Base-by-base conservation (phyloP, 1,140 invertebrate species). In the Drosophila eugracilis region DNA sequence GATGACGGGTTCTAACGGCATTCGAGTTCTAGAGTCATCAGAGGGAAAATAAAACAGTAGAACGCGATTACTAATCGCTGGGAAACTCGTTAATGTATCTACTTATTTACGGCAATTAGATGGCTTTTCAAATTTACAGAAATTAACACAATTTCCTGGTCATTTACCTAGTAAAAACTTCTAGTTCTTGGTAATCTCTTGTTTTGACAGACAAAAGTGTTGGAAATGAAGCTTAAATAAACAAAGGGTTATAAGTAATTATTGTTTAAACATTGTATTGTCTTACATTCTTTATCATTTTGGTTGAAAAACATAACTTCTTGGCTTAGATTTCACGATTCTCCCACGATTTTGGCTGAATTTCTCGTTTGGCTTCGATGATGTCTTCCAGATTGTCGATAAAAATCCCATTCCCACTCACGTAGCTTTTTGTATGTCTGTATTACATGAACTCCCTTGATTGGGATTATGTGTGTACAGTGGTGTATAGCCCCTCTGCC, bases 1-100 rank as follows among this genome's bases (percentile, higher is more conserved):
- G 12, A 26, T 70, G 58, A 62, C 42, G 28, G 34, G 41, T 73
- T 54, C 55, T 73, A 73, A 73, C 70, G 69, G 70, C 32, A 39
- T 19, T 30, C n/a, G 15, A 48, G 55, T 48, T 37, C 34, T 44
- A 34, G 4, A 42, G 32, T 48, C 42, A 65, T 65, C 19, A 39
- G 36, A 19, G 22, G 26, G 22, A 5, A 36, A 48, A 0, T 22
- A 32, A 26, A 55, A 30, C 19, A 4, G 9, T 12, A 21, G 17
- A 19, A 30, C 22, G 10, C 10, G 3, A 42, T 12, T 24, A 15
- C 3, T 39, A 17, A 36, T 9, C 5, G 12, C 47, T 19, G 47
- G 47, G 12, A 32, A 34, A 5, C 17, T 49, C 26, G 10, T 12
- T 32, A n/a, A n/a, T 17, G 2, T 48, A 7, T 7, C 5, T 0